These are phyloP conservation scores for Notamacropus eugenii DNA, from an alignment of 2,797 vertebrate genomes.

Conservation along the genomic window DNA sequence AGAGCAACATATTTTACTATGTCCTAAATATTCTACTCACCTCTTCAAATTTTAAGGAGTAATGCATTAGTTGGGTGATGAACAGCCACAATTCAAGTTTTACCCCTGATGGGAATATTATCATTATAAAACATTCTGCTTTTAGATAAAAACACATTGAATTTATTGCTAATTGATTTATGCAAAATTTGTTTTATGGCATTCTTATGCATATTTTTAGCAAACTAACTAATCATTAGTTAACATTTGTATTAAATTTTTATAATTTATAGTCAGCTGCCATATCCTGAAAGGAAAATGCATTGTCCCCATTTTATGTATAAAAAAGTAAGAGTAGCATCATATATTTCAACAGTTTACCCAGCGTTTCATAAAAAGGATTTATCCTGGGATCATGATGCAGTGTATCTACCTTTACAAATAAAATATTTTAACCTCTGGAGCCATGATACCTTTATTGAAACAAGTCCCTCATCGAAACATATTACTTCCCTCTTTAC, in stretches of 20 bases:
- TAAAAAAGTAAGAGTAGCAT: slow-evolving; percentile 23
- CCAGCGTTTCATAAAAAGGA: not conserved
- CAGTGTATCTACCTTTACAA: slow-evolving; percentile 29
- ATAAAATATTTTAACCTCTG: slow-evolving; percentile 31
- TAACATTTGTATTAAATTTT: slow-evolving; percentile 8
- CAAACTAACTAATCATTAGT: not conserved
- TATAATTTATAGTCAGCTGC: slow-evolving; percentile 35
- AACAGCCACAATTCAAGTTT: slow-evolving; percentile 34
- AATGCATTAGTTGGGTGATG: slow-evolving; percentile 15
- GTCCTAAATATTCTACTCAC: slow-evolving; percentile 9
- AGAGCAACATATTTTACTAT: not conserved
- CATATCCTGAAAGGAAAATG: not conserved
- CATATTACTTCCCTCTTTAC: not conserved
- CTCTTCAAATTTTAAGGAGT: slow-evolving; percentile 38
- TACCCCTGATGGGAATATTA: slow-evolving; percentile 15
- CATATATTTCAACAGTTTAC: slow-evolving; percentile 33
- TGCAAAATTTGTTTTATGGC: slow-evolving; percentile 14
- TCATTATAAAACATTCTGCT: slow-evolving; percentile 31
- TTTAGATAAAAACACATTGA: slow-evolving; percentile 17
- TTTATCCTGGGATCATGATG: slow-evolving; percentile 28
- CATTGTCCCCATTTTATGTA: slow-evolving; percentile 22
- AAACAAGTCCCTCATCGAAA: not conserved
- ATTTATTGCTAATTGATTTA: not conserved
- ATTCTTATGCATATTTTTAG: not conserved
- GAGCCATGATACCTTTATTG: not conserved